These are phyloP conservation scores for Tridacna gigas DNA, from an alignment of 2,888 invertebrate species.

Conservation along the genomic window DNA sequence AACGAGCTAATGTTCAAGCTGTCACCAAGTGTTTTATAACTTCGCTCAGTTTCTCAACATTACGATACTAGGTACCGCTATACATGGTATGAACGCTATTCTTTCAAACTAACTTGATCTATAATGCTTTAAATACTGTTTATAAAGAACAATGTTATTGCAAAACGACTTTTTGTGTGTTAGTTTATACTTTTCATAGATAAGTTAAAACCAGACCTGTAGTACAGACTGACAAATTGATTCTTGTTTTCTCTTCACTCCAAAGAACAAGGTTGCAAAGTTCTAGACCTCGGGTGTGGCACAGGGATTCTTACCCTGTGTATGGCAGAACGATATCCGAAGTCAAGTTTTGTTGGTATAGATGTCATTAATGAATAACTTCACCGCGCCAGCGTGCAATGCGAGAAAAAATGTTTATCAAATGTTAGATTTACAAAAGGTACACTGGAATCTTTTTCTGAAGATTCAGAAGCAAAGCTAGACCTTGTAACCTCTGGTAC, in stretches of 20 bases:
- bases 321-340: not conserved
- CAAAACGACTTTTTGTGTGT: not conserved
- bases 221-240: not conserved
- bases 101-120: too few relatives aligned
- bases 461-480: not conserved
- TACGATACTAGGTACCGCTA: too few relatives aligned
- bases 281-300: conserved; percentile 13
- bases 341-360: not conserved
- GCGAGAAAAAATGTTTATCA: not conserved
- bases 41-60: too few relatives aligned
- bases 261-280: not conserved
- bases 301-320: not conserved
- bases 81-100: too few relatives aligned
- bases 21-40: too few relatives aligned
- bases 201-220: not conserved
- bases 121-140: too few relatives aligned
- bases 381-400: not conserved
- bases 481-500: not conserved
- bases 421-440: not conserved
- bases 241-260: not conserved
- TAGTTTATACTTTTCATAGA: not conserved
- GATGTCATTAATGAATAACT: not conserved
- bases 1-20: too few relatives aligned
- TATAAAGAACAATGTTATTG: too few relatives aligned
- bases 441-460: not conserved